A percentile compares a stretch with the other conserved stretches of the same genome.
Conservation (phyloP, 2,113 vertebrate species). For the Gymnocephalus cernua region DNA sequence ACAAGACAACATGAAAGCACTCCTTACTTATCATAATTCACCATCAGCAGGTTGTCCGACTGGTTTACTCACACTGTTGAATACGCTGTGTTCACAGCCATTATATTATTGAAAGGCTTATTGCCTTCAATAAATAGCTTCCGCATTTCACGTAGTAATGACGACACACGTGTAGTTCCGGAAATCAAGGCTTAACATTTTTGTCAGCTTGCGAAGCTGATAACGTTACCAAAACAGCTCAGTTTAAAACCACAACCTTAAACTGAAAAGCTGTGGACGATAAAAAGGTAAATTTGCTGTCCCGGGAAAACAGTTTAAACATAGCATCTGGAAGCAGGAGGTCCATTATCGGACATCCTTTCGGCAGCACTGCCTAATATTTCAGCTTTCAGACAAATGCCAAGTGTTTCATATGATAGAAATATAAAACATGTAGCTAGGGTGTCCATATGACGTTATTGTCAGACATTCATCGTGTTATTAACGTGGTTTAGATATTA, state of each 20-base stretch:
- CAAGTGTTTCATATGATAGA: not conserved
- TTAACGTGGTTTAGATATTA: not conserved
- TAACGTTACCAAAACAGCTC: not conserved
- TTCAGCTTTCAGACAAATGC: not conserved
- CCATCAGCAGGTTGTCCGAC: not conserved
- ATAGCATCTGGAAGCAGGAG: not conserved
- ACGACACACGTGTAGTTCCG: slow-evolving; percentile 56
- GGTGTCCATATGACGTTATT: not conserved
- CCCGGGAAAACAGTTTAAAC: not conserved
- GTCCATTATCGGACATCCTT: slow-evolving; percentile 48
- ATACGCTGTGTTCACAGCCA: not conserved
- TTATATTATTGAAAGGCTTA: not conserved
- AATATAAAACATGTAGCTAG: accelerated
- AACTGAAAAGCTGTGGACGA: not conserved
- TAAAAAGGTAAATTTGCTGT: not conserved
- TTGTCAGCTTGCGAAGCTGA: not conserved
- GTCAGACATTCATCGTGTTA: not conserved
- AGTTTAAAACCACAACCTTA: accelerated
- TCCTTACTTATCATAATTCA: not conserved
- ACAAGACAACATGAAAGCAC: not conserved
- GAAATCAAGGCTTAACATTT: slow-evolving; percentile 13
- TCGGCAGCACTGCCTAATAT: not conserved
- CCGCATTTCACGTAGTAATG: slow-evolving; percentile 44
- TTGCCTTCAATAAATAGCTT: slow-evolving; percentile 18
- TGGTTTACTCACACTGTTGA: not conserved